A percentile compares a stretch with the other conserved stretches of the same genome.
Evolutionary conservation across 2,113 vertebrate genomes (phyloP).

Genomic region (Oophaga pumilio): DNA sequence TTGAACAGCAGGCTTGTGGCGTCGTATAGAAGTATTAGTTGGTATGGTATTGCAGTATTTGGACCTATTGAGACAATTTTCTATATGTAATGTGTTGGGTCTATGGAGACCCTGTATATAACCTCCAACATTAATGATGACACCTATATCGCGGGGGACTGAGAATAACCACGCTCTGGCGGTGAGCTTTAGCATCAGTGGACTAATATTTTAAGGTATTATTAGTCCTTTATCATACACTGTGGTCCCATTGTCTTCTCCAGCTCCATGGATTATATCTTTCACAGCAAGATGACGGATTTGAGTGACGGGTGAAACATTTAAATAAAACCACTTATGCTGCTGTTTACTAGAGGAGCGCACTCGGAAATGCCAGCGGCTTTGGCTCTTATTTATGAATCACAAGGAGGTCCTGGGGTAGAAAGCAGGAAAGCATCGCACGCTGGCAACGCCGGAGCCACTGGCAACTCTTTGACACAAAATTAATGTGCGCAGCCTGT

Average conservation of each 20-base stretch:
- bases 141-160: no score
- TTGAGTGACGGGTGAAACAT: constrained; percentile 26
- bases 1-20: no score
- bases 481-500: constrained; percentile 36
- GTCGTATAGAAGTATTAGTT: no score
- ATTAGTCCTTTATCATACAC: not conserved
- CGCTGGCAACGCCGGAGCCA: constrained; percentile 24
- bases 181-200: no score
- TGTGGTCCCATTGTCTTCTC: not conserved
- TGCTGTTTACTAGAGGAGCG: constrained; percentile 28
- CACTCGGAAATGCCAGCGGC: constrained; percentile 29
- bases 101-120: no score
- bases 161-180: not conserved
- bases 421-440: constrained; percentile 30
- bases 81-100: no score
- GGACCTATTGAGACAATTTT: no score
- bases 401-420: constrained; percentile 42
- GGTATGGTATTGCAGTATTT: no score
- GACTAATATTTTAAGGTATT: no score
- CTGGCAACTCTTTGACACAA: constrained; percentile 44
- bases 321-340: constrained; percentile 49
- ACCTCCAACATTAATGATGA: no score
- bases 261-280: not conserved
- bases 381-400: constrained; percentile 45
- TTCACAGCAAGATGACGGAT: constrained; percentile 7